A percentile compares a stretch with the other conserved stretches of the same genome.
These are phyloP conservation scores for Orussus abietinus DNA, from an alignment of 1,140 invertebrate genomes.

Conservation along the genomic window DNA sequence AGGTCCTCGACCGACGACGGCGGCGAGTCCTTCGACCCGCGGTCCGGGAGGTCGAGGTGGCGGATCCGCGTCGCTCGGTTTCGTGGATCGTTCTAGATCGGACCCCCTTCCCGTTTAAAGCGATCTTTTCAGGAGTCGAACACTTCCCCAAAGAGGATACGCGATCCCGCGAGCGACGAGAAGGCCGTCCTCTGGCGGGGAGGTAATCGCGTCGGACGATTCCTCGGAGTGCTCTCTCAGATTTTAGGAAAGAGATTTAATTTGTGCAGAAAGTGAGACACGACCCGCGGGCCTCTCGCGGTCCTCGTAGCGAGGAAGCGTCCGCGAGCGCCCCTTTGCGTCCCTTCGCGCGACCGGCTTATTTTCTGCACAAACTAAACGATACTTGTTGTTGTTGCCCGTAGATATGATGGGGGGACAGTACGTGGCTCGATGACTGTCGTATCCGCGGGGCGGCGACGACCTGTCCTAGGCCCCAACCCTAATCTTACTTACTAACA, in stretches of 20 bases:
- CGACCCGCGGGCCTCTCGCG: no score
- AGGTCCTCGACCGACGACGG: no score
- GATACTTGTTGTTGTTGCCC: slow-evolving; percentile 52
- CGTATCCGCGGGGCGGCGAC: slow-evolving; percentile 55
- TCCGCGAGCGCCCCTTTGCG: no score
- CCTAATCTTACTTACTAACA: slow-evolving; percentile 57
- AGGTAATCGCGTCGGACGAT: slow-evolving; percentile 21
- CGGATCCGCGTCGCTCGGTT: no score
- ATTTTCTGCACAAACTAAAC: slow-evolving; percentile 55
- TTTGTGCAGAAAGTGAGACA: slow-evolving; percentile 55
- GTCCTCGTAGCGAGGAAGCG: no score
- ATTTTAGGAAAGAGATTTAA: slow-evolving; percentile 40
- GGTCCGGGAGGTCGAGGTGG: not conserved
- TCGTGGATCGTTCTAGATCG: no score
- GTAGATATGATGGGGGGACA: slow-evolving; percentile 57
- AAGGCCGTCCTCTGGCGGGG: no score
- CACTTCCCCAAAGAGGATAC: slow-evolving; percentile 18
- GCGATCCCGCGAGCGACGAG: no score
- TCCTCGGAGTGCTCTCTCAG: slow-evolving; percentile 10
- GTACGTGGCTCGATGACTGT: slow-evolving; percentile 57
- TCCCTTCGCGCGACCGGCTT: no score
- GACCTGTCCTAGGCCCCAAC: slow-evolving; percentile 56
- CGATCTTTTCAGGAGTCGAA: slow-evolving; percentile 27
- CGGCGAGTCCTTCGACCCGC: not conserved
- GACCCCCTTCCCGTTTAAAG: no score